Evolutionary conservation across 2,797 vertebrate genomes (phyloP).

Genomic region (Semaprochilodus insignis): DNA sequence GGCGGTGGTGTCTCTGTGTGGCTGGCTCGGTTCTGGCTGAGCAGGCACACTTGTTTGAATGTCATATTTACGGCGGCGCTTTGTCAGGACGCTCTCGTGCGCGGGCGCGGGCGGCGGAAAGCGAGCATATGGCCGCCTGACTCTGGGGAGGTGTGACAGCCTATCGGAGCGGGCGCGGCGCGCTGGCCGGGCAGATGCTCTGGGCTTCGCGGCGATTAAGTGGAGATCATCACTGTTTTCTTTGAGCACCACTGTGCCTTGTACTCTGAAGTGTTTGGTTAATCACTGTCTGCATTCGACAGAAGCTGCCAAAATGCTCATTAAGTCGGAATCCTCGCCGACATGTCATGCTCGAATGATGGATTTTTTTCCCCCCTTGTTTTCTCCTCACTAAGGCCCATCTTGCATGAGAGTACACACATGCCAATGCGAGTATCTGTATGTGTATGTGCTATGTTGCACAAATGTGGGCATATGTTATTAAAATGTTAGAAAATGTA

Average conservation of each 20-base stretch:
- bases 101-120: conserved; percentile 96
- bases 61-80: conserved; percentile 99
- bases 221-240: conserved; percentile 99
- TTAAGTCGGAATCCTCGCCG: conserved; percentile 95
- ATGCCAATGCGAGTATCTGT: conserved; percentile 49
- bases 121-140: conserved; percentile 99
- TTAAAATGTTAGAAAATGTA: conserved; percentile 55
- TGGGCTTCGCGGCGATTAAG: conserved; percentile 99
- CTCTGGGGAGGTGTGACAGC: conserved; percentile 99
- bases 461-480: conserved; percentile 54
- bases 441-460: conserved; percentile 46
- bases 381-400: conserved; percentile 60
- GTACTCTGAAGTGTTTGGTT: conserved; percentile 99
- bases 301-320: conserved; percentile 99
- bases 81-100: conserved; percentile 99
- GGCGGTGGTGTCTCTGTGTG: conserved; percentile 64
- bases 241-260: conserved; percentile 99
- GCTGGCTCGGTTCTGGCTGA: conserved; percentile 91
- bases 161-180: conserved; percentile 91
- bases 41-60: conserved; percentile 99
- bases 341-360: conserved; percentile 90
- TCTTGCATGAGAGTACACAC: conserved; percentile 62
- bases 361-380: conserved; percentile 71
- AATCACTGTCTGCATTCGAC: conserved; percentile 99
- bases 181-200: conserved; percentile 98